phyloP scores from a whole-genome alignment of 2,113 vertebrate genomes.

The Sorex fumeus region DNA sequence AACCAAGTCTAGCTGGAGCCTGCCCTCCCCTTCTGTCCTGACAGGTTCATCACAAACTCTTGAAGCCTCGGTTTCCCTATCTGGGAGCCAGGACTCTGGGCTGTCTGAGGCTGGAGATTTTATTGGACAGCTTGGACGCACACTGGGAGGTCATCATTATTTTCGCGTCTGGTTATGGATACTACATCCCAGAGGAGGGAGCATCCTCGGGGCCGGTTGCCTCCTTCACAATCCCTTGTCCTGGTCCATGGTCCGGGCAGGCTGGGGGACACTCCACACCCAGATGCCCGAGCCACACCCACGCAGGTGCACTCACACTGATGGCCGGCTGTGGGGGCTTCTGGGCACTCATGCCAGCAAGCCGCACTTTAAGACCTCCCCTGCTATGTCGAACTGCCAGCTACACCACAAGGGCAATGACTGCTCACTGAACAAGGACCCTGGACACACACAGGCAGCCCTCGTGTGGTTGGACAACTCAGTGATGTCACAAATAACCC shows the following conservation, averaged over 20 bases:
- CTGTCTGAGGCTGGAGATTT: neutral
- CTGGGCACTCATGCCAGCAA: fast-evolving
- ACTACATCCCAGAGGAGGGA: neutral
- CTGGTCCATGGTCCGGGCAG: too few relatives aligned
- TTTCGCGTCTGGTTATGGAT: neutral
- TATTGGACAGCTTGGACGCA: too few relatives aligned
- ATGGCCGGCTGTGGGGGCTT: fast-evolving
- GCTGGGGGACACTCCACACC: neutral
- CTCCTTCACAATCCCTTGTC: too few relatives aligned
- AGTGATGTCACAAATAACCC: neutral
- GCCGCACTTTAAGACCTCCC: neutral
- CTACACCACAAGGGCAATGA: neutral
- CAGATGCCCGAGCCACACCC: neutral
- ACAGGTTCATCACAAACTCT: neutral
- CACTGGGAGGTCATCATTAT: fast-evolving
- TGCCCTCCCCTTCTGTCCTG: neutral
- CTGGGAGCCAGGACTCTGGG: neutral
- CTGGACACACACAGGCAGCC: fast-evolving
- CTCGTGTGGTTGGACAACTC: neutral
- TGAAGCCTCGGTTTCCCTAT: neutral
- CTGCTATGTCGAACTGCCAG: neutral
- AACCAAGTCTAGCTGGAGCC: neutral
- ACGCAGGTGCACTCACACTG: fast-evolving
- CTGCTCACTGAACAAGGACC: neutral
- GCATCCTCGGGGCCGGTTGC: neutral